These are phyloP conservation scores for Pseudoips prasinana DNA, from an alignment of 2,888 invertebrate genomes.

Conservation along the genomic window DNA sequence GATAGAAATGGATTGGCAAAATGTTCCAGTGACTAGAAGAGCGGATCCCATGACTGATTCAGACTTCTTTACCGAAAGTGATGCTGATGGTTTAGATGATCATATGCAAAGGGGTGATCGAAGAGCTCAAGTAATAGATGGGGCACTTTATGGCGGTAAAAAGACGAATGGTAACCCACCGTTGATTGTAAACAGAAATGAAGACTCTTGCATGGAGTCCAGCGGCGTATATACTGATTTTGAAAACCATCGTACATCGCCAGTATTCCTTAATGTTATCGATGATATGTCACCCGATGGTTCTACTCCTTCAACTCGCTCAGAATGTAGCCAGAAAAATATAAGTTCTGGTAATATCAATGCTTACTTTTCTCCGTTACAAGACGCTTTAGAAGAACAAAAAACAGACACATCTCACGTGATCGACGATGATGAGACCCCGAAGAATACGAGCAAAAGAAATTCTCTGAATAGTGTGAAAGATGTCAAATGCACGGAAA, in stretches of 20 bases:
- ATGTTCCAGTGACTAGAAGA: constrained; percentile 84
- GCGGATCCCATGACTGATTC: constrained; percentile 95
- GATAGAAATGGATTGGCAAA: constrained; percentile 80
- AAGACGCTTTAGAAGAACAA: constrained; percentile 49
- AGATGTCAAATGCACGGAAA: constrained; percentile 58
- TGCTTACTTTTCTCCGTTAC: constrained; percentile 52
- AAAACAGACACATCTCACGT: constrained; percentile 44
- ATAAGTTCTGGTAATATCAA: constrained; percentile 54
- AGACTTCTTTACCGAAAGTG: constrained; percentile 95
- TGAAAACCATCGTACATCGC: constrained; percentile 84
- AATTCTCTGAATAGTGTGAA: constrained; percentile 72
- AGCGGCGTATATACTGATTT: constrained; percentile 94
- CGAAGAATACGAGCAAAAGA: constrained; percentile 68
- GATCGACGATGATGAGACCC: constrained; percentile 56
- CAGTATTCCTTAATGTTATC: constrained; percentile 79
- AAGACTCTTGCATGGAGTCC: constrained; percentile 93
- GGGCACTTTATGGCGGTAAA: constrained; percentile 91
- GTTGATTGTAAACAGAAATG: constrained; percentile 81
- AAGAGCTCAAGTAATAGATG: constrained; percentile 92
- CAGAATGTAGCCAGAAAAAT: constrained; percentile 77
- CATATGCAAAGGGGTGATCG: constrained; percentile 87
- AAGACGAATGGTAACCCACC: constrained; percentile 80
- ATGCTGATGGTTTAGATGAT: constrained; percentile 92
- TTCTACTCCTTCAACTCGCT: constrained; percentile 79
- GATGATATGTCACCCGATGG: constrained; percentile 87